Evolutionary conservation across 2,797 vertebrate species (phyloP).

Genomic region (Sternotherus odoratus): DNA sequence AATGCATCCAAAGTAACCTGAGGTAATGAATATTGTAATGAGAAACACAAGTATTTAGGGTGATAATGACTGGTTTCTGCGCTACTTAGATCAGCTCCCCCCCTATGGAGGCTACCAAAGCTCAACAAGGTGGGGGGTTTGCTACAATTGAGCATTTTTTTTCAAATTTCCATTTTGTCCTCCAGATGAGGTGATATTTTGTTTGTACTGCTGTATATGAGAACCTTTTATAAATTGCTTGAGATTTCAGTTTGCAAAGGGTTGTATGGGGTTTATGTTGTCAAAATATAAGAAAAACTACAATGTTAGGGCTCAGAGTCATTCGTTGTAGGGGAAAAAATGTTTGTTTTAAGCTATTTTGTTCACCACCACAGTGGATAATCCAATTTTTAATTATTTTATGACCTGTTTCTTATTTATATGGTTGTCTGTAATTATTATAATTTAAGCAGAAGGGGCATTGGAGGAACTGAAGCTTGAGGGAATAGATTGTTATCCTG

Average conservation of each 20-base stretch:
- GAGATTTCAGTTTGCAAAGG: conserved; percentile 45
- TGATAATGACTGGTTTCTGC: conserved; percentile 75
- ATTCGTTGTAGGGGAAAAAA: neutral
- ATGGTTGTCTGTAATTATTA: conserved; percentile 60
- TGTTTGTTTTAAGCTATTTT: conserved; percentile 28
- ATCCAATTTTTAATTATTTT: conserved; percentile 62
- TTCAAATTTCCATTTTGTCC: conserved; percentile 43
- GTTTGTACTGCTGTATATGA: neutral
- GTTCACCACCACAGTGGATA: conserved; percentile 26
- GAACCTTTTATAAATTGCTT: conserved; percentile 33
- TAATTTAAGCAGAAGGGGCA: conserved; percentile 67
- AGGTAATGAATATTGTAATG: conserved; percentile 79
- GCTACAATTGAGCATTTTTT: conserved; percentile 23
- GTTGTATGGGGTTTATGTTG: neutral
- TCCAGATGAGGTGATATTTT: conserved; percentile 9
- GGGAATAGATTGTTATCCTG: conserved; percentile 80
- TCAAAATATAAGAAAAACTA: neutral
- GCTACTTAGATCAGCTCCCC: conserved; percentile 68
- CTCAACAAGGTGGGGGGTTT: conserved; percentile 21
- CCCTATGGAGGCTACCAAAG: conserved; percentile 67
- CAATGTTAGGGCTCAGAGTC: neutral
- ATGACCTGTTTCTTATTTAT: conserved; percentile 33
- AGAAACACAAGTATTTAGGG: conserved; percentile 78
- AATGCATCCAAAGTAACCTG: conserved; percentile 50
- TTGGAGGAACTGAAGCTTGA: conserved; percentile 49